phyloP scores from a whole-genome alignment of 2,888 invertebrate species.

The Ernsta delagoae region DNA sequence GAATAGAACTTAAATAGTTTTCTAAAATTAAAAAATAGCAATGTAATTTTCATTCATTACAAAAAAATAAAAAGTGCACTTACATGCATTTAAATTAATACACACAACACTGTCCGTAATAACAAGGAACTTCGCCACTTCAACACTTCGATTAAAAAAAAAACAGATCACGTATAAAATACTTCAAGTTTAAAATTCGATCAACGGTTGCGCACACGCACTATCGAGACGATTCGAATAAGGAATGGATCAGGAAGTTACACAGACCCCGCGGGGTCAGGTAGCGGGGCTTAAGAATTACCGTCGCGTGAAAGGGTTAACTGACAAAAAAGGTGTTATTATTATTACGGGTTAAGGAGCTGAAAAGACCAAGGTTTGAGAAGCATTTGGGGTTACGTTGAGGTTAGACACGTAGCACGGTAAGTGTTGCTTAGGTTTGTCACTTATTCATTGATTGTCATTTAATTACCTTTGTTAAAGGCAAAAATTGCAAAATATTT shows the following conservation, averaged over 20 bases:
- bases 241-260: slow-evolving; percentile 82
- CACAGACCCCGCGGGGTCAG: slow-evolving; percentile 71
- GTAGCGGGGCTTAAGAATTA: slow-evolving; percentile 79
- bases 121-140: neutral
- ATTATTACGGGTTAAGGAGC: slow-evolving; percentile 76
- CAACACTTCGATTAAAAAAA: neutral
- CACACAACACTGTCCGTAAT: neutral
- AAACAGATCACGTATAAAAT: slow-evolving; percentile 2
- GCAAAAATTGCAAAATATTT: no score
- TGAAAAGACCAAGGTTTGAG: slow-evolving; percentile 59
- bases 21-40: no score
- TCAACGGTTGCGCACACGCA: slow-evolving; percentile 71
- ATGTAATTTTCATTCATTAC: no score
- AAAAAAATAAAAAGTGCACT: neutral
- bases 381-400: slow-evolving; percentile 67
- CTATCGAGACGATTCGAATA: slow-evolving; percentile 66
- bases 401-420: slow-evolving; percentile 62
- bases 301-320: slow-evolving; percentile 80
- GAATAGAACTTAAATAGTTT: neutral
- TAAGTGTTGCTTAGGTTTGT: no score
- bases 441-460: no score
- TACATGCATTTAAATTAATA: neutral
- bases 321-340: slow-evolving; percentile 76
- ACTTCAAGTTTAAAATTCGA: no score
- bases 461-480: no score